Evolutionary conservation across 2,113 vertebrate species (phyloP), one percentile per base, ranked within the genome.

Genomic region (Leucopsar rothschildi): DNA sequence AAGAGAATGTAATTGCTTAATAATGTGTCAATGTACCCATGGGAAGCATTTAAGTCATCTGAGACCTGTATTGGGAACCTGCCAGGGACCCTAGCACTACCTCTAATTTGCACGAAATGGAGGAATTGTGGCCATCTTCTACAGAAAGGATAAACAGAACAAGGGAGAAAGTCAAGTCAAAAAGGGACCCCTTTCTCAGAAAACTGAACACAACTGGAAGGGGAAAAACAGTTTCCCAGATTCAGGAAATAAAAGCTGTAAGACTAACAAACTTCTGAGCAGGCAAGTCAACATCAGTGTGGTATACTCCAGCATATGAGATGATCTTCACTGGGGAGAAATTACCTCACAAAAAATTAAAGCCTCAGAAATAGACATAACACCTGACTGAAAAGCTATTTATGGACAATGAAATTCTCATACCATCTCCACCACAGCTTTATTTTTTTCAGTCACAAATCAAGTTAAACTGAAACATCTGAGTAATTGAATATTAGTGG

Each of bases 1-100:
- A 83, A 81, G 92, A 96, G 95, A 97, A 97, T 97, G 94, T 59
- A 88, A 96, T 97, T 97, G 93, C 96, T 96, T 95, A 96, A 95
- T 93, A 95, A 94, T 66, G 64, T 83, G 93, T 88, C 78, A 11
- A 87, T 90, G 82, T 85, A 91, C 85, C 87, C 93, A 95, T 40
- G 92, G 94, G 93, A 96, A 96, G 90, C 92, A 86, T 75, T 90
- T 80, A 93, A 95, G 92, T 90, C 92, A 96, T 78, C 86, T 94
- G 92, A 96, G 85, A 95, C 90, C 85, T 93, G 82, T 17, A 42
- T 8, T 96, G 94, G 90, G 86, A 93, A 75, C 42, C 22, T 92
- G 95, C 95, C 95, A 96, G 90, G 64, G 82, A 92, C 76, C 79
- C 92, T 55, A 81, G 88, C 22, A 45, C 55, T 63, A 78, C 68